Percentiles rank a stretch among this genome's conserved stretches.
Evolutionary conservation across 2,113 vertebrate species (phyloP).

Genomic region (Epinephelus moara): DNA sequence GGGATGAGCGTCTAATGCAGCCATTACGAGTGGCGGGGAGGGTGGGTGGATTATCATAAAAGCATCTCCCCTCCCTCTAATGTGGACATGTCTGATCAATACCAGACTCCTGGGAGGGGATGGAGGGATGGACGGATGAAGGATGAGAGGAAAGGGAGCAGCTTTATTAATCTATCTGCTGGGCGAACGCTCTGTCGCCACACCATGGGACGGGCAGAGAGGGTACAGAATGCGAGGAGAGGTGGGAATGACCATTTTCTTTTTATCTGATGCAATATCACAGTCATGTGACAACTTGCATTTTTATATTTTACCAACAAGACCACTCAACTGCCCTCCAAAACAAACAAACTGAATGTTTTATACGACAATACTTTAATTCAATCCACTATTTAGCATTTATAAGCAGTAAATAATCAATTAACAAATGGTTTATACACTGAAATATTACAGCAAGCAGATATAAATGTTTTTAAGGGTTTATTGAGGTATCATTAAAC

Average conservation of each 20-base stretch:
- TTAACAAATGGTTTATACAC: not conserved
- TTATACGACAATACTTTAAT: not conserved
- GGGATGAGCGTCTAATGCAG: constrained; percentile 86
- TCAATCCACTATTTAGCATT: not conserved
- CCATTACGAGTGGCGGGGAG: constrained; percentile 82
- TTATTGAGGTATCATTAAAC: not conserved
- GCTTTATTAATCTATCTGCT: constrained; percentile 65
- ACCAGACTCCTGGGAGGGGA: constrained; percentile 83
- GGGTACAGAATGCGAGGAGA: not conserved
- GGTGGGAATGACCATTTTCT: not conserved
- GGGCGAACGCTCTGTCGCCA: constrained; percentile 47
- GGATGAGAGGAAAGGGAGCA: constrained; percentile 64
- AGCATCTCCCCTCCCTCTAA: constrained; percentile 85
- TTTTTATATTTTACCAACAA: constrained; percentile 1
- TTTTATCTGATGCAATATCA: not conserved
- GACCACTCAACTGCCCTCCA: not conserved
- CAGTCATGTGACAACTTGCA: not conserved
- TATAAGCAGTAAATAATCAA: not conserved
- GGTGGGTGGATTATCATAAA: constrained; percentile 87
- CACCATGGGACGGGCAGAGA: not conserved
- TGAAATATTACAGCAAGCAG: not conserved
- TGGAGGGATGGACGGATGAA: constrained; percentile 62
- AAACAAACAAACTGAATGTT: not conserved
- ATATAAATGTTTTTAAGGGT: not conserved
- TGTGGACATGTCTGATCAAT: constrained; percentile 87